These are phyloP conservation scores for Antennarius striatus DNA, from an alignment of 2,113 vertebrate genomes.

Conservation along the genomic window DNA sequence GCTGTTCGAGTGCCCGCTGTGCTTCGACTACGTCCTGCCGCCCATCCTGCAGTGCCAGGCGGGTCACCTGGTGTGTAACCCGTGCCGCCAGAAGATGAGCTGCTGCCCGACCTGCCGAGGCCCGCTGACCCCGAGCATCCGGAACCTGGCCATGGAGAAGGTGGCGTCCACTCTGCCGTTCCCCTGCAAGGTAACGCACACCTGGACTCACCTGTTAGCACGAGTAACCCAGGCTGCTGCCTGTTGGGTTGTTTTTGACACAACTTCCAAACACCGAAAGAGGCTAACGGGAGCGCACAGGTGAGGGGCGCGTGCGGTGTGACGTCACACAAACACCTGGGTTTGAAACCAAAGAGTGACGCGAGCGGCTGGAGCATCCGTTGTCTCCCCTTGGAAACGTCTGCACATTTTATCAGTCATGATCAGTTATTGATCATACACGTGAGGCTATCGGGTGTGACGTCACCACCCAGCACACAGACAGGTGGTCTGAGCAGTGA, in stretches of 20 bases:
- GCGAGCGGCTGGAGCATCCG: too few relatives aligned
- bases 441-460: too few relatives aligned
- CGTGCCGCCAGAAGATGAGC: slow-evolving; percentile 82
- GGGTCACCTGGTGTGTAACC: slow-evolving; percentile 82
- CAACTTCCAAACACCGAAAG: slow-evolving; percentile 13
- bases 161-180: slow-evolving; percentile 82
- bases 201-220: neutral
- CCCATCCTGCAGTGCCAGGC: slow-evolving; percentile 83
- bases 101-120: slow-evolving; percentile 82
- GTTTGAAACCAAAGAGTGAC: too few relatives aligned
- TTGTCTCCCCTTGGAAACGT: too few relatives aligned
- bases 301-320: neutral
- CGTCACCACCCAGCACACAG: too few relatives aligned
- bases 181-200: slow-evolving; percentile 78
- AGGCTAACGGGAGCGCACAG: neutral
- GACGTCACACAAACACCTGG: slow-evolving; percentile 22
- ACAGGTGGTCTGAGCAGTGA: too few relatives aligned
- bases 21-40: slow-evolving; percentile 83
- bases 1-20: slow-evolving; percentile 82
- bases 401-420: too few relatives aligned
- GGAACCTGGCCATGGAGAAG: slow-evolving; percentile 84
- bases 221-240: too few relatives aligned
- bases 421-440: too few relatives aligned
- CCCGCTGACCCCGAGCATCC: slow-evolving; percentile 80
- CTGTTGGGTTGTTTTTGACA: neutral